phyloP scores from a whole-genome alignment of 2,797 vertebrate genomes.

The Acanthiza pusilla region DNA sequence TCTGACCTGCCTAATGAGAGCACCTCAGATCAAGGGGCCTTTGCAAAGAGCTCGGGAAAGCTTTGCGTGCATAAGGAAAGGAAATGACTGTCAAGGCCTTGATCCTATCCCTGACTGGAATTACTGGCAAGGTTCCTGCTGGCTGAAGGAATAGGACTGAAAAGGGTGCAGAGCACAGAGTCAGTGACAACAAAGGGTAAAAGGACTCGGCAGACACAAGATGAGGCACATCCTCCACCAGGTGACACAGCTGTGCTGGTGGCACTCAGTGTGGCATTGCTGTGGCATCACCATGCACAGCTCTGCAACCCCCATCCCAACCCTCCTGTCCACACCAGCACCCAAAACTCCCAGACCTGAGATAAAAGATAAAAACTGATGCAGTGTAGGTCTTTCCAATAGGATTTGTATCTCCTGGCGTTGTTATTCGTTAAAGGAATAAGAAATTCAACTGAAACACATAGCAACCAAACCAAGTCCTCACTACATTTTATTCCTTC shows the following conservation, averaged over 20 bases:
- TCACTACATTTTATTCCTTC: not conserved
- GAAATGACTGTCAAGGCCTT: not conserved
- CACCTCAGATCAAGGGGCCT: fast-evolving
- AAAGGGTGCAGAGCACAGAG: not conserved
- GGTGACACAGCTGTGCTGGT: not conserved
- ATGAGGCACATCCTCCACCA: not conserved
- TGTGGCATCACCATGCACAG: fast-evolving
- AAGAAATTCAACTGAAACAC: not conserved
- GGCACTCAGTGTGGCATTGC: not conserved
- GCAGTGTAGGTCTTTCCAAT: too few relatives aligned
- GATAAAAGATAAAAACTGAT: not conserved
- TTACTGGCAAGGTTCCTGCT: not conserved
- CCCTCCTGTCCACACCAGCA: not conserved
- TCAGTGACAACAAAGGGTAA: not conserved
- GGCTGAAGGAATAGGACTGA: not conserved
- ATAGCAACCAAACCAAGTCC: not conserved
- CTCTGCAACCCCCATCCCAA: not conserved
- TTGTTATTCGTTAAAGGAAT: not conserved
- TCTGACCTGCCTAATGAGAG: not conserved
- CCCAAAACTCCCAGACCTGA: not conserved
- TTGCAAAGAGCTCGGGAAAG: not conserved
- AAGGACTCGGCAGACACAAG: not conserved
- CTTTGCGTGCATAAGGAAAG: not conserved
- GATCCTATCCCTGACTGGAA: not conserved
- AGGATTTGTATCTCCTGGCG: not conserved